Percentiles rank a stretch among this genome's conserved stretches.
Conservation (phyloP, 2,888 invertebrate genomes). For the Xestobium rufovillosum region DNA sequence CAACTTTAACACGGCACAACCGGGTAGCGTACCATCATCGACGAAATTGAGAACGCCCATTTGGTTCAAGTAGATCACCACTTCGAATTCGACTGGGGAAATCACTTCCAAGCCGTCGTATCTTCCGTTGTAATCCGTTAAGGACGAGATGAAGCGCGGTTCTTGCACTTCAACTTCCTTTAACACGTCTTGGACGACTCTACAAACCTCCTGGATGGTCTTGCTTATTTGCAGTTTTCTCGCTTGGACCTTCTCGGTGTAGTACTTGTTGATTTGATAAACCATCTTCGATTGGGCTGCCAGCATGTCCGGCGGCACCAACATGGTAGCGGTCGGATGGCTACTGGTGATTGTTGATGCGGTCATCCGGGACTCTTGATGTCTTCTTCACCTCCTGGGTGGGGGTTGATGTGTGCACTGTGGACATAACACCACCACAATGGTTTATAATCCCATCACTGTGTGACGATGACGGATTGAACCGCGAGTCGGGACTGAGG, state of each 20-base stretch:
- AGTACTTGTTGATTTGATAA: conserved; percentile 87
- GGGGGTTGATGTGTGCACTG: no score
- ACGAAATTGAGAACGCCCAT: conserved; percentile 92
- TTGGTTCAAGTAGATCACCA: conserved; percentile 76
- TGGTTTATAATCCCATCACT: no score
- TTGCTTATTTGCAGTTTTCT: conserved; percentile 65
- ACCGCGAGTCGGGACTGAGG: conserved; percentile 32
- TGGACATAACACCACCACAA: no score
- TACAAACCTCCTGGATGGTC: conserved; percentile 69
- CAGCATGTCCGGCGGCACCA: conserved; percentile 89
- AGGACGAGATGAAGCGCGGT: conserved; percentile 71
- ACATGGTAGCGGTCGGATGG: conserved; percentile 53
- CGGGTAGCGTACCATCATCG: conserved; percentile 74
- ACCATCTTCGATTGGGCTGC: conserved; percentile 91
- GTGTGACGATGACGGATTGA: conserved; percentile 35
- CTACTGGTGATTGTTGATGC: conserved; percentile 2
- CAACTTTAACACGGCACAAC: conserved; percentile 76
- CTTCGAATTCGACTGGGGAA: conserved; percentile 74
- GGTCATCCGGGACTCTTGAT: conserved; percentile 6
- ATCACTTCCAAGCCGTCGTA: conserved; percentile 74
- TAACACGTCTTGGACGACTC: conserved; percentile 74
- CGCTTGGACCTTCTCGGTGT: conserved; percentile 66
- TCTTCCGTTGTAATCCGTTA: conserved; percentile 67
- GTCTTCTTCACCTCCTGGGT: conserved; percentile 17
- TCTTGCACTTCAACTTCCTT: conserved; percentile 83